Evolutionary conservation across 2,113 vertebrate species (phyloP).

Genomic region (Microtus richardsoni): DNA sequence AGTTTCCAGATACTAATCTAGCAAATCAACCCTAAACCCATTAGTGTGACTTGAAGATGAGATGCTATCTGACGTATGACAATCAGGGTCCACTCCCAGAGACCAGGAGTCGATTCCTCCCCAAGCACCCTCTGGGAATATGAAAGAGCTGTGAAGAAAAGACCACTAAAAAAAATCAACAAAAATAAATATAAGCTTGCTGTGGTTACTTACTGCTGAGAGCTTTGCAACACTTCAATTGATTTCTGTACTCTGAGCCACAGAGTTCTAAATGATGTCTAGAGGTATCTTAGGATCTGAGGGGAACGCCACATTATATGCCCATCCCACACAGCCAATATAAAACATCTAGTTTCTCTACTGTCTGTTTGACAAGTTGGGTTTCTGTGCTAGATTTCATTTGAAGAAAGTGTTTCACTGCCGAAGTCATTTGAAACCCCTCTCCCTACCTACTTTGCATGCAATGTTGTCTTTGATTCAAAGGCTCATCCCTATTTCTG

Average conservation of each 20-base stretch:
- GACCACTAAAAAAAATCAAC: not conserved
- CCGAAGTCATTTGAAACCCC: not conserved
- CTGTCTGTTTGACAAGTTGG: not conserved
- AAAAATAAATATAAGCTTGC: not conserved
- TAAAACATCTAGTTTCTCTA: not conserved
- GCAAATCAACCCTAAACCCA: not conserved
- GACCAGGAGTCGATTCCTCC: not conserved
- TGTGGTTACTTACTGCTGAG: not conserved
- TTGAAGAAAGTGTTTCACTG: not conserved
- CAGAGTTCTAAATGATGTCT: not conserved
- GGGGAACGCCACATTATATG: not conserved
- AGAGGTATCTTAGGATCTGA: not conserved
- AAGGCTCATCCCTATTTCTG: not conserved
- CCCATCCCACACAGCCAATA: not conserved
- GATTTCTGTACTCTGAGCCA: not conserved
- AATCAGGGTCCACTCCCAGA: not conserved
- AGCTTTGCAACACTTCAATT: not conserved
- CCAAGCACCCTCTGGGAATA: not conserved
- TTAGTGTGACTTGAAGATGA: not conserved
- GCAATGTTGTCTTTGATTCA: not conserved
- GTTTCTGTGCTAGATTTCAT: not conserved
- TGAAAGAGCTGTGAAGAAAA: not conserved
- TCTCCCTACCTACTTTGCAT: not conserved
- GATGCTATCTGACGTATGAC: not conserved
- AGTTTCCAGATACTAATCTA: slow-evolving; percentile 10